A percentile compares a stretch with the other conserved stretches of the same genome.
Evolutionary conservation across 2,797 vertebrate genomes (phyloP).

Genomic region (Notolepis coatsorum): DNA sequence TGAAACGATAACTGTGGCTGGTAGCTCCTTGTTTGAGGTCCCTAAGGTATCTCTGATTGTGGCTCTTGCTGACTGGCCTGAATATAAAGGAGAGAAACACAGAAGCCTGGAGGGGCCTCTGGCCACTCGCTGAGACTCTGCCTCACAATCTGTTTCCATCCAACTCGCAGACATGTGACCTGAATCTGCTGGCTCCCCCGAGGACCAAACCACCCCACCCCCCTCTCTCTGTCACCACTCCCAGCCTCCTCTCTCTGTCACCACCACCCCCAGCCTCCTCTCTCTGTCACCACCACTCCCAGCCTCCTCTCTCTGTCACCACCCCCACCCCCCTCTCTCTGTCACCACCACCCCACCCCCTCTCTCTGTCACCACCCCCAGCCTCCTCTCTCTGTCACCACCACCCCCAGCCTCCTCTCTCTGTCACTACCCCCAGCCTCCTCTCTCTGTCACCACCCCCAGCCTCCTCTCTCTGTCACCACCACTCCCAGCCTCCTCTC

Average conservation of each 20-base stretch:
- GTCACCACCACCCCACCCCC: conserved; percentile 56
- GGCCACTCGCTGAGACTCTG: conserved; percentile 30
- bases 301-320: conserved; percentile 47
- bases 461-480: conserved; percentile 47
- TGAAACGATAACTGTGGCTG: not conserved
- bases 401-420: conserved; percentile 54
- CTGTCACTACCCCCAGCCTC: conserved; percentile 28
- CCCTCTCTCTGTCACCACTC: conserved; percentile 34
- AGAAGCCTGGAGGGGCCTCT: conserved; percentile 18
- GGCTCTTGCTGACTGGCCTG: conserved; percentile 21
- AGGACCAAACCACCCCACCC: conserved; percentile 48
- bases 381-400: too few species aligned
- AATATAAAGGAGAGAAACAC: conserved; percentile 27
- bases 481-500: conserved; percentile 21
- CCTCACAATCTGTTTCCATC: conserved; percentile 64
- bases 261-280: conserved; percentile 47
- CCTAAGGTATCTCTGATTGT: conserved; percentile 2
- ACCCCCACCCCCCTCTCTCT: conserved; percentile 27
- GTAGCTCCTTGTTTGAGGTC: not conserved
- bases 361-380: conserved; percentile 19
- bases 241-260: conserved; percentile 29
- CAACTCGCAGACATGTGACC: conserved; percentile 70
- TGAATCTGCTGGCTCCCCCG: conserved; percentile 41
- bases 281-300: conserved; percentile 31
- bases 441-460: too few species aligned